phyloP scores from a whole-genome alignment of 2,888 invertebrate genomes.

The Meiosimyza platycephala region DNA sequence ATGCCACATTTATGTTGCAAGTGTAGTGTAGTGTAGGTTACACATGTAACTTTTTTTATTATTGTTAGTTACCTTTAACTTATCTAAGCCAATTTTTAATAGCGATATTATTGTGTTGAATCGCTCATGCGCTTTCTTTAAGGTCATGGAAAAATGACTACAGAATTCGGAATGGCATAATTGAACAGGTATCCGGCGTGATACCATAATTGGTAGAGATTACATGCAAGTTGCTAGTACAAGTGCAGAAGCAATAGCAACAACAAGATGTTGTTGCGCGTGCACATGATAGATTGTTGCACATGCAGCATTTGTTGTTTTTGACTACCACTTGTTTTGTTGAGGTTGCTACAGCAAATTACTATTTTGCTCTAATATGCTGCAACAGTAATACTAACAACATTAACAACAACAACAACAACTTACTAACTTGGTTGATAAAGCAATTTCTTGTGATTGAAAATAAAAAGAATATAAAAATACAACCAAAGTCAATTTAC shows the following conservation, averaged over 20 bases:
- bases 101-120: too few relatives aligned
- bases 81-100: too few relatives aligned
- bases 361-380: neutral
- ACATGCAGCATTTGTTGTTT: neutral
- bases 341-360: neutral
- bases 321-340: neutral
- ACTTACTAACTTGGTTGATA: neutral
- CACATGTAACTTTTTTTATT: too few relatives aligned
- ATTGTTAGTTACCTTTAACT: too few relatives aligned
- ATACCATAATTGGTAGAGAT: slow-evolving; percentile 21
- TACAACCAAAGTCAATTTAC: slow-evolving; percentile 9
- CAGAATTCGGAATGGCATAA: slow-evolving; percentile 19
- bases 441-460: slow-evolving; percentile 6
- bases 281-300: slow-evolving; percentile 19
- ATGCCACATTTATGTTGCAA: too few relatives aligned
- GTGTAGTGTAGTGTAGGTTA: too few relatives aligned
- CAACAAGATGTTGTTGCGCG: slow-evolving; percentile 1
- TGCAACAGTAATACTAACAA: neutral
- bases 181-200: slow-evolving; percentile 30
- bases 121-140: slow-evolving; percentile 6
- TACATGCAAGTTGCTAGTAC: slow-evolving; percentile 13
- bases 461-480: neutral
- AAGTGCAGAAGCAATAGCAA: slow-evolving; percentile 2
- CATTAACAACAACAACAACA: too few relatives aligned
- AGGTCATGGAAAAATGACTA: slow-evolving; percentile 19